Evolutionary conservation across 1,140 invertebrate genomes (phyloP), one percentile per base, ranked within the genome.

Genomic region (Zaprionus davidi): DNA sequence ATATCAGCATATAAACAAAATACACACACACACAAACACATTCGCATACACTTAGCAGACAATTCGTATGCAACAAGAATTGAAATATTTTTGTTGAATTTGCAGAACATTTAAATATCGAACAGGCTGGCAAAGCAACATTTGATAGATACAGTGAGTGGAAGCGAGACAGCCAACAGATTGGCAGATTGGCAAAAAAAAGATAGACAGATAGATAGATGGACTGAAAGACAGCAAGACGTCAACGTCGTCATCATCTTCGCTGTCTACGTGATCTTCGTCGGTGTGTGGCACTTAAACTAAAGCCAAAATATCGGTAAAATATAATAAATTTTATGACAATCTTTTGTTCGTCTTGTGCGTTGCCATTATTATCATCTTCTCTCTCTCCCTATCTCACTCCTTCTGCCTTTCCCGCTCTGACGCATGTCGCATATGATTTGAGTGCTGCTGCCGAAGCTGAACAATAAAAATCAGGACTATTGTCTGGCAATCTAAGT

Each of bases 241-340:
- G 11, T 56, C 66, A 38, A 28, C 49, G 26, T 28, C 17, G 26
- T n/a, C 31, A 20, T 13, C 3, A 20, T 41, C 56, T 15, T 41
- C 38, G 5, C 5, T 5, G 38, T 41, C 15, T 41, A 2, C 49
- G 20, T 49, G 22, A 17, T 7, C 28, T 9, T 20, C 6, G 34
- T 41, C 56, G 41, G 3, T 46, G 41, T 24, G 34, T 65, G 12
- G 55, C 17, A 58, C 38, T 24, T 28, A 41, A 66, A n/a, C 64
- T n/a, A 56, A 56, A 56, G 44, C 15, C 28, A 51, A 64, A 70
- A 70, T 79, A 87, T 81, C 79, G 79, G 79, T 82, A 82, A 87
- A 84, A 84, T 71, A 84, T 87, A 87, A 88, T 87, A 84, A 88
- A 85, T 81, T 88, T 90, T 70, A 87, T 81, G 68, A 55, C 74